Evolutionary conservation across 2,113 vertebrate genomes (phyloP).

Genomic region (Zapornia atra): DNA sequence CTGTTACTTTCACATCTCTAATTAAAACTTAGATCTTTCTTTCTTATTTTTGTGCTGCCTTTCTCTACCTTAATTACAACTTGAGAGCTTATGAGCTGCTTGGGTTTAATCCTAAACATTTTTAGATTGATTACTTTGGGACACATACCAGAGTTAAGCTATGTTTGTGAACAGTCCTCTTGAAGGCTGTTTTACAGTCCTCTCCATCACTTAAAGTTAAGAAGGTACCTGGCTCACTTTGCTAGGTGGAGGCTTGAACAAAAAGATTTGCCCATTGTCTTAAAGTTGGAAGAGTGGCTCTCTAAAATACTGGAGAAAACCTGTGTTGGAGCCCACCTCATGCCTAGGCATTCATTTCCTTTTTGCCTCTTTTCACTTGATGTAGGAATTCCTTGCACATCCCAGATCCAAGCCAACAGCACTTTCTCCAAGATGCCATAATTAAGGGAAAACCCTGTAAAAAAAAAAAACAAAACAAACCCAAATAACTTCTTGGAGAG

Average conservation of each 20-base stretch:
- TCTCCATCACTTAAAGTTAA: not conserved
- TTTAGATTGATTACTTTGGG: not conserved
- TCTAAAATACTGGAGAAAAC: not conserved
- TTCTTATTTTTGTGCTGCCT: not conserved
- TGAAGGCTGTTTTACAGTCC: not conserved
- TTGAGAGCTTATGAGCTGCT: not conserved
- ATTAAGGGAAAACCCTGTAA: not conserved
- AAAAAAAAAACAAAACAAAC: not conserved
- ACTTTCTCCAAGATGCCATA: not conserved
- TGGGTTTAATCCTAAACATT: not conserved
- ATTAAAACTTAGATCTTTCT: not conserved
- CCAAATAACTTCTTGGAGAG: too few relatives aligned
- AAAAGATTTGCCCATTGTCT: not conserved
- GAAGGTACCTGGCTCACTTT: not conserved
- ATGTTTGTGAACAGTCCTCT: not conserved
- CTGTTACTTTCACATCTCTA: not conserved
- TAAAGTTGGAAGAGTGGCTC: not conserved
- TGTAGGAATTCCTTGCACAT: not conserved
- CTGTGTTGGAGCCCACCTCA: not conserved
- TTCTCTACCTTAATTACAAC: not conserved
- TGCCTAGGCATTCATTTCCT: not conserved
- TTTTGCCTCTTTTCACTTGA: not conserved
- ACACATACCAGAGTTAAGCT: not conserved
- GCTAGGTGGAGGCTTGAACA: not conserved
- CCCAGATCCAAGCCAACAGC: not conserved